Percentiles rank a stretch among this genome's conserved stretches.
Conservation (phyloP, 2,113 vertebrate species). For the Hippocampus barbouri region DNA sequence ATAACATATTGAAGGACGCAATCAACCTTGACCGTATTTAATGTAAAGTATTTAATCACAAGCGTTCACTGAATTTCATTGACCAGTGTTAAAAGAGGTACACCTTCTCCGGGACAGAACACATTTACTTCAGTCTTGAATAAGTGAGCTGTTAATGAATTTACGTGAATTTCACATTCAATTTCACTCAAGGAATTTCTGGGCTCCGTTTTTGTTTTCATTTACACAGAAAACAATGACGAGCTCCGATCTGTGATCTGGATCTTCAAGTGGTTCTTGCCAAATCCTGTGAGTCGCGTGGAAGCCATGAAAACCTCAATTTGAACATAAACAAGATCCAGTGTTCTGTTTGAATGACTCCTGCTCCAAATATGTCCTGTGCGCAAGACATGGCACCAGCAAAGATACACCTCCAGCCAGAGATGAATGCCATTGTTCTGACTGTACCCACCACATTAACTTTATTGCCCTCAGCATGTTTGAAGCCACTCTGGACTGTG, state of each 20-base stretch:
- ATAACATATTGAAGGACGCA: neutral
- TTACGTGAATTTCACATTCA: constrained; percentile 23
- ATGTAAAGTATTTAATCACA: constrained; percentile 57
- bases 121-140: neutral
- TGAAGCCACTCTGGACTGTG: constrained; percentile 3
- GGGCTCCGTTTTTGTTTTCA: constrained; percentile 15
- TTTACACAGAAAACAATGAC: neutral
- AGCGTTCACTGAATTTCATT: constrained; percentile 20
- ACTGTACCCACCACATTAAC: constrained; percentile 38
- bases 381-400: constrained; percentile 53
- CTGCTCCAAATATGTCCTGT: constrained; percentile 60
- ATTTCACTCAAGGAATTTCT: constrained; percentile 11
- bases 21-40: constrained; percentile 53
- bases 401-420: constrained; percentile 36
- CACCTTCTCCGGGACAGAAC: neutral
- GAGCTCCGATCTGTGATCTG: neutral
- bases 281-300: constrained; percentile 54
- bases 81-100: neutral
- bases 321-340: constrained; percentile 38
- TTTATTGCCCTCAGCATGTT: neutral
- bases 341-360: constrained; percentile 51
- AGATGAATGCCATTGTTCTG: constrained; percentile 58
- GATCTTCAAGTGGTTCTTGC: constrained; percentile 27
- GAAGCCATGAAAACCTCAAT: constrained; percentile 50
- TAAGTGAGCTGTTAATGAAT: neutral